A percentile compares a stretch with the other conserved stretches of the same genome.
Conservation (phyloP, 2,888 invertebrate genomes). For the Coelinius sp. region DNA sequence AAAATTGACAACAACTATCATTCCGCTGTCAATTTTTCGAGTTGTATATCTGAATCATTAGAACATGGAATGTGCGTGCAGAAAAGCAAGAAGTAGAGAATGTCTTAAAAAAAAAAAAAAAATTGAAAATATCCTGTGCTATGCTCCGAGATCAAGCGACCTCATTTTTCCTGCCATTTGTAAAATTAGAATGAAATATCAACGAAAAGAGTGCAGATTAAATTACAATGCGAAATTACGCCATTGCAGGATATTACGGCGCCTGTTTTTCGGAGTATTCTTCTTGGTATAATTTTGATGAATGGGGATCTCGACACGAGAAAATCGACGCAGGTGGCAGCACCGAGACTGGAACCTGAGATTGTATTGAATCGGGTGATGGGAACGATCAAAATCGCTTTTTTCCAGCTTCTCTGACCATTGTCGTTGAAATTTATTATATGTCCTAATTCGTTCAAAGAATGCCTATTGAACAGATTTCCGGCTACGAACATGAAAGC, state of each 20-base stretch:
- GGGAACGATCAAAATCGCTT: too few species aligned
- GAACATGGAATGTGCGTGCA: not conserved
- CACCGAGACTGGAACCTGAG: too few species aligned
- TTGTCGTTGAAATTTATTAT: too few species aligned
- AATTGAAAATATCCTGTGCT: not conserved
- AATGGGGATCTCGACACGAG: too few species aligned
- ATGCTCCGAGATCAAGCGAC: not conserved
- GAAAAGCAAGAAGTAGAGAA: not conserved
- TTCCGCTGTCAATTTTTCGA: not conserved
- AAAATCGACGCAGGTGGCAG: too few species aligned
- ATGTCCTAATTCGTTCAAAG: too few species aligned
- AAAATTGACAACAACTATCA: slow-evolving; percentile 9
- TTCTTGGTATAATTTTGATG: slow-evolving; percentile 40
- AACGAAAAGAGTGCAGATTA: not conserved
- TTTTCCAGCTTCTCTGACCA: too few species aligned
- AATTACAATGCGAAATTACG: not conserved
- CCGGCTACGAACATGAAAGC: too few species aligned
- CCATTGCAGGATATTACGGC: not conserved
- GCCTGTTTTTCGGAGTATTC: slow-evolving; percentile 39
- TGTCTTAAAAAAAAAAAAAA: not conserved
- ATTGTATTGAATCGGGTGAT: too few species aligned
- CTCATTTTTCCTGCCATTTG: not conserved
- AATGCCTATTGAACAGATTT: too few species aligned
- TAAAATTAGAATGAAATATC: not conserved
- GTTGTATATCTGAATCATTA: not conserved